Conservation (phyloP, 2,888 invertebrate genomes). For the Phalangium opilio region DNA sequence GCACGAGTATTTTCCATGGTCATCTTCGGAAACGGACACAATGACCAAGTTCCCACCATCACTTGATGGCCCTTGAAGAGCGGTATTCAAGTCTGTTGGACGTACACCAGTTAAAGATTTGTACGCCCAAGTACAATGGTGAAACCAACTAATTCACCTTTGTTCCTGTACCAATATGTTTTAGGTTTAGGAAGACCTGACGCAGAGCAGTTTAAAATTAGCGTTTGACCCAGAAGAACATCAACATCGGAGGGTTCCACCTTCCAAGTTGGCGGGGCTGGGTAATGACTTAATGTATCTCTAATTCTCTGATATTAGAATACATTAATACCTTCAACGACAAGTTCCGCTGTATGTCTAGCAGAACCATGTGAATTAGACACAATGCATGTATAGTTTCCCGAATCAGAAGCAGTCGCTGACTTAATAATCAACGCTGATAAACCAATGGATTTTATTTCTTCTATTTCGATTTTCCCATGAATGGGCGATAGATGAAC, state of each 20-base stretch:
- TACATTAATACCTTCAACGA: not conserved
- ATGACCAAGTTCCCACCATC: too few species aligned
- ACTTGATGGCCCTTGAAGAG: too few species aligned
- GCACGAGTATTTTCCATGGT: constrained; percentile 7
- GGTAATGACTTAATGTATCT: not conserved
- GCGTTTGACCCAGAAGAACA: not conserved
- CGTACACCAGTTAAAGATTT: too few species aligned
- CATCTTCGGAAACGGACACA: not conserved
- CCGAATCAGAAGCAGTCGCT: not conserved
- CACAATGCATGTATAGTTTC: constrained; percentile 2
- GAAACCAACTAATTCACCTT: not conserved
- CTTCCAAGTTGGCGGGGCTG: not conserved
- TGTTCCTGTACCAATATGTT: not conserved
- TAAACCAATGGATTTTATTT: not conserved
- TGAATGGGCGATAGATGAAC: not conserved
- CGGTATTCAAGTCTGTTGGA: too few species aligned
- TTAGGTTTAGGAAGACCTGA: not conserved
- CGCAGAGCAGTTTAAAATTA: not conserved
- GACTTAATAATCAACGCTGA: not conserved
- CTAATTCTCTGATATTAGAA: too few species aligned
- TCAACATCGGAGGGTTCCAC: not conserved
- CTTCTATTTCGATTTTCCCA: not conserved
- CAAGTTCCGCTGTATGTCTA: not conserved
- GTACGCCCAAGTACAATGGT: too few species aligned
- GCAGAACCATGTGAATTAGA: not conserved